Percentiles rank a stretch among this genome's conserved stretches.
These are phyloP conservation scores for Ibidorhyncha struthersii DNA, from an alignment of 2,113 vertebrate species.

Conservation along the genomic window DNA sequence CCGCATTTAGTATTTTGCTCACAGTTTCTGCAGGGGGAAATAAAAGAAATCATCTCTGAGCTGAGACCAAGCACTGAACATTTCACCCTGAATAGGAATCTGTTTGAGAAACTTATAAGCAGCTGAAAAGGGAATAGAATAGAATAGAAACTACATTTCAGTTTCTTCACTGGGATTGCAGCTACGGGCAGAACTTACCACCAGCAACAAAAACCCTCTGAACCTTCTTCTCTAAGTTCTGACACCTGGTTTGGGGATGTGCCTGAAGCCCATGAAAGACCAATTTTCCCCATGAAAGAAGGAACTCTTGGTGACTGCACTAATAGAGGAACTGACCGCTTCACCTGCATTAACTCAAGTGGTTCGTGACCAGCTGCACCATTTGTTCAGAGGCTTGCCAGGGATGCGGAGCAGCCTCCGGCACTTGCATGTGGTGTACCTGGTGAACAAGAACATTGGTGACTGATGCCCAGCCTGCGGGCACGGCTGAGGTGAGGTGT, in stretches of 20 bases:
- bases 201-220: background rate
- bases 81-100: constrained; percentile 58
- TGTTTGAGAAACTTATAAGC: constrained; percentile 32
- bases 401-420: accelerated
- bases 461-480: accelerated
- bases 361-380: background rate
- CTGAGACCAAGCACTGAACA: constrained; percentile 61
- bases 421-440: background rate
- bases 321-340: background rate
- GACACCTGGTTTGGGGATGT: background rate
- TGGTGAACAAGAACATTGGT: background rate
- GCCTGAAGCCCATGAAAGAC: background rate
- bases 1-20: constrained; percentile 59
- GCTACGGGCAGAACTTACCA: background rate
- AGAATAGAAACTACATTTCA: background rate
- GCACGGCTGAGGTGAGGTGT: background rate
- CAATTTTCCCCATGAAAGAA: background rate
- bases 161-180: background rate
- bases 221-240: background rate
- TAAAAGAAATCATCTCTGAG: constrained; percentile 71
- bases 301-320: background rate
- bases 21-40: constrained; percentile 60
- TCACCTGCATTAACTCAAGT: background rate
- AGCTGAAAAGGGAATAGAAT: constrained; percentile 31
- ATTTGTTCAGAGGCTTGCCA: background rate